phyloP scores from a whole-genome alignment of 2,888 invertebrate genomes.

The Tetrapedia diversipes region DNA sequence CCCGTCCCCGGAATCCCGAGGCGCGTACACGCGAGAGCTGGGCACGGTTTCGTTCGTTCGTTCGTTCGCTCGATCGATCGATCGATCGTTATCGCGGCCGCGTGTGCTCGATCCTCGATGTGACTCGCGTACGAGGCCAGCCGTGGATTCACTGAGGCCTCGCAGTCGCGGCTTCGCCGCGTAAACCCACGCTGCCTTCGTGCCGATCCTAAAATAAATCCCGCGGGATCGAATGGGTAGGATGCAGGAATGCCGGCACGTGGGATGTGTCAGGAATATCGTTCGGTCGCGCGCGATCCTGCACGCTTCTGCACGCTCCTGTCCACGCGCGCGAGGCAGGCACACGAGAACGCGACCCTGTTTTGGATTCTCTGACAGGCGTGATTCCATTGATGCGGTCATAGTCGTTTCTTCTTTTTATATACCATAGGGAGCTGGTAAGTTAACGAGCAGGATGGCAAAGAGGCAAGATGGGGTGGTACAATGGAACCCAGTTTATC shows the following conservation, averaged over 20 bases:
- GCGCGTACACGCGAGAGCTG: not conserved
- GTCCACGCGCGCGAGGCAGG: slow-evolving; percentile 17
- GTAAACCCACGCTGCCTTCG: slow-evolving; percentile 75
- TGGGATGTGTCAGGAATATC: slow-evolving; percentile 75
- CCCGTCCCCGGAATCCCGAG: slow-evolving; percentile 26
- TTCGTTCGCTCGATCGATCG: slow-evolving; percentile 41
- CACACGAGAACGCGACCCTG: not conserved
- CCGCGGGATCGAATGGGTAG: slow-evolving; percentile 75
- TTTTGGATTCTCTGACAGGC: no score
- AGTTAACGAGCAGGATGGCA: no score
- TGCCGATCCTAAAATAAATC: slow-evolving; percentile 80
- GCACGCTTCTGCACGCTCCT: slow-evolving; percentile 23
- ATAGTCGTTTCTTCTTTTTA: no score
- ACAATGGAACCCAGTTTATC: no score
- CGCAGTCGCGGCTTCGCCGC: slow-evolving; percentile 52
- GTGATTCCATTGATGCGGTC: no score
- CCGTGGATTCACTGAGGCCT: slow-evolving; percentile 69
- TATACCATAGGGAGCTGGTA: no score
- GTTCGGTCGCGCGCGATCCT: slow-evolving; percentile 12
- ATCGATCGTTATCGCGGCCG: slow-evolving; percentile 43
- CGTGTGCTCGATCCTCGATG: slow-evolving; percentile 34
- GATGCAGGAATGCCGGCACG: slow-evolving; percentile 76
- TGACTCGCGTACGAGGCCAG: slow-evolving; percentile 58
- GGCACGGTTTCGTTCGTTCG: slow-evolving; percentile 1
- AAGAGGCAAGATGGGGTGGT: no score